Percentiles rank a stretch among this genome's conserved stretches.
These are phyloP conservation scores for Anarrhichthys ocellatus DNA, from an alignment of 2,113 vertebrate genomes.

Conservation along the genomic window DNA sequence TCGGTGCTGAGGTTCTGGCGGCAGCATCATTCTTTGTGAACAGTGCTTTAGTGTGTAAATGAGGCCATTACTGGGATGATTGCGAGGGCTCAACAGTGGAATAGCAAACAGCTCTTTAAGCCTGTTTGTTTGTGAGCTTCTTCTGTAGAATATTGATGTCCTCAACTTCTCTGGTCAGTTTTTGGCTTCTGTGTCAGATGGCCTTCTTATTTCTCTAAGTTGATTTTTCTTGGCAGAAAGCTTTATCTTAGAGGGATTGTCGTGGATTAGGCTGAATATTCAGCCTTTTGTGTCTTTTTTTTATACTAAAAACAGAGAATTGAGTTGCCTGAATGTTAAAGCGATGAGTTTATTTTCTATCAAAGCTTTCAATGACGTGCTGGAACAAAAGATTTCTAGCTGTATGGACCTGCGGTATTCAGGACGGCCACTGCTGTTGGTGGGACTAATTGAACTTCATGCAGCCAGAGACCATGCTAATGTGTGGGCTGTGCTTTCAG, in stretches of 20 bases:
- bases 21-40: conserved; percentile 26
- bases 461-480: conserved; percentile 21
- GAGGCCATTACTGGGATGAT: conserved; percentile 34
- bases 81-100: conserved; percentile 41
- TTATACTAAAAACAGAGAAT: conserved; percentile 13
- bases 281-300: conserved; percentile 11
- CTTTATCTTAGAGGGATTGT: conserved; percentile 37
- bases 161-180: conserved; percentile 27
- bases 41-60: conserved; percentile 20
- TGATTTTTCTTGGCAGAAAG: conserved; percentile 34
- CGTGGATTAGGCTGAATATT: conserved; percentile 49
- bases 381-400: conserved; percentile 17
- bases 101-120: conserved; percentile 41
- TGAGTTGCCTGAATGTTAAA: conserved; percentile 23
- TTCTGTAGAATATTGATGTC: conserved; percentile 34
- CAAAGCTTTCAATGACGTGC: conserved; percentile 36
- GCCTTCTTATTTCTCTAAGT: conserved; percentile 44
- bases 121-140: conserved; percentile 42
- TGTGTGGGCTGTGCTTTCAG: conserved; percentile 22
- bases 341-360: background rate
- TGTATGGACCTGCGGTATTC: conserved; percentile 17
- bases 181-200: conserved; percentile 1
- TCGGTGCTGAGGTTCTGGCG: conserved; percentile 3
- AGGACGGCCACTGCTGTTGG: background rate
- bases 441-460: conserved; percentile 35